These are phyloP conservation scores for Tetranychus piercei DNA, from an alignment of 2,888 invertebrate species.

Conservation along the genomic window DNA sequence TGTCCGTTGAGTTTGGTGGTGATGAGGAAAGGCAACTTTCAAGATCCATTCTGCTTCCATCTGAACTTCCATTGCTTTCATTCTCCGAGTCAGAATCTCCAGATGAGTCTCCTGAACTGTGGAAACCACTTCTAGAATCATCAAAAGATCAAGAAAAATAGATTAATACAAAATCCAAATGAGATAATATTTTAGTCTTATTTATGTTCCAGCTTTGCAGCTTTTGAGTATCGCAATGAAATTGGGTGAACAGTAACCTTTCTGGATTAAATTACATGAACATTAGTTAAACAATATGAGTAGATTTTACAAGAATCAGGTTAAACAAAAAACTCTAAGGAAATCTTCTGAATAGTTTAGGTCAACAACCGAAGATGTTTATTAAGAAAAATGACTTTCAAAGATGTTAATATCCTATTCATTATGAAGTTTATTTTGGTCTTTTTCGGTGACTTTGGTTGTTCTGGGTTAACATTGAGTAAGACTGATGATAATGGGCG, in stretches of 20 bases:
- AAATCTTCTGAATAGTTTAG: background rate
- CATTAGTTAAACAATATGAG: too few species aligned
- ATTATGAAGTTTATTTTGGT: too few species aligned
- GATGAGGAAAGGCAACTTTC: background rate
- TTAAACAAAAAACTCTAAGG: background rate
- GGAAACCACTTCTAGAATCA: slow-evolving; percentile 11
- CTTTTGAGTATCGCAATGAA: too few species aligned
- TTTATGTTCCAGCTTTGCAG: too few species aligned
- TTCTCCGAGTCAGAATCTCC: slow-evolving; percentile 9
- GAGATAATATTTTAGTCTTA: background rate
- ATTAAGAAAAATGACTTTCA: background rate
- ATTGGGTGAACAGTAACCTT: too few species aligned
- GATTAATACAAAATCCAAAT: background rate
- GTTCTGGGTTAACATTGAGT: too few species aligned
- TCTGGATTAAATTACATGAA: too few species aligned
- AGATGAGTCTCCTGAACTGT: slow-evolving; percentile 9
- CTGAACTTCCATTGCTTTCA: slow-evolving; percentile 10
- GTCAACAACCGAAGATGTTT: background rate
- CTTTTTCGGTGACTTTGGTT: too few species aligned
- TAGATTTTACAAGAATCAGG: background rate
- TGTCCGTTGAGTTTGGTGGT: background rate
- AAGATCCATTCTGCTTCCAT: slow-evolving; percentile 1
- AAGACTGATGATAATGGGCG: background rate
- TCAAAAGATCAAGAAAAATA: background rate
- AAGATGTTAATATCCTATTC: too few species aligned